Conservation (phyloP, 1,140 invertebrate species). For the Anthonomus grandis region DNA sequence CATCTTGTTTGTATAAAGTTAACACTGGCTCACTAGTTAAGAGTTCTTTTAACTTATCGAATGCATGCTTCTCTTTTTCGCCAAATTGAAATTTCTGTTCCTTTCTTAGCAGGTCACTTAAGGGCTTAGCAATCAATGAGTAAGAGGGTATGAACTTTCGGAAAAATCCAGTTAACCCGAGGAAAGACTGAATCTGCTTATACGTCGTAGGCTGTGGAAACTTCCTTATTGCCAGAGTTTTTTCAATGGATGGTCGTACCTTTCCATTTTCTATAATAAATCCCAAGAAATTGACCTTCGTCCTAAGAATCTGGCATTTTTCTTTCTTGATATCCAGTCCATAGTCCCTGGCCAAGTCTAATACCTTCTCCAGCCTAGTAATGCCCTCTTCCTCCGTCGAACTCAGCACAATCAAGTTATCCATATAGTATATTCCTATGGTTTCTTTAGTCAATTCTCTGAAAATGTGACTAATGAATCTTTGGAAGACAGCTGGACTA, state of each 20-base stretch:
- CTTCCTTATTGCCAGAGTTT: constrained; percentile 41
- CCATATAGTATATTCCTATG: constrained; percentile 31
- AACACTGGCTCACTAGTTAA: constrained; percentile 40
- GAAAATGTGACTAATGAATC: constrained; percentile 37
- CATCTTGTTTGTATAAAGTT: constrained; percentile 37
- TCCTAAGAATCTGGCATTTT: constrained; percentile 31
- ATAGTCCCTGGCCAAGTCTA: constrained; percentile 34
- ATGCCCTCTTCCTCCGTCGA: background rate
- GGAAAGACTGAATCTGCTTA: constrained; percentile 36
- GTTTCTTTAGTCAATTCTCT: constrained; percentile 28
- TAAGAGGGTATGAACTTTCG: constrained; percentile 38
- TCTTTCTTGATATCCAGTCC: constrained; percentile 45
- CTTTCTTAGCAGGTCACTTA: constrained; percentile 20
- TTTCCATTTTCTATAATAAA: constrained; percentile 14
- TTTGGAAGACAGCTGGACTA: constrained; percentile 22
- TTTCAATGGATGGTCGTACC: constrained; percentile 34
- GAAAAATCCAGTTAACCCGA: constrained; percentile 43
- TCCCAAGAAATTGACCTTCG: constrained; percentile 20
- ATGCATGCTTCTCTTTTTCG: constrained; percentile 13
- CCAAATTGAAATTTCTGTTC: background rate
- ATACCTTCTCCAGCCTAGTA: constrained; percentile 34
- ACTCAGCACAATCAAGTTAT: constrained; percentile 34
- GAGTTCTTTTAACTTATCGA: constrained; percentile 26
- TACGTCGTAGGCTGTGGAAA: constrained; percentile 38
- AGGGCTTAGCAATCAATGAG: constrained; percentile 35